Conservation (phyloP, 2,797 vertebrate species). For the Margarornis squamiger region DNA sequence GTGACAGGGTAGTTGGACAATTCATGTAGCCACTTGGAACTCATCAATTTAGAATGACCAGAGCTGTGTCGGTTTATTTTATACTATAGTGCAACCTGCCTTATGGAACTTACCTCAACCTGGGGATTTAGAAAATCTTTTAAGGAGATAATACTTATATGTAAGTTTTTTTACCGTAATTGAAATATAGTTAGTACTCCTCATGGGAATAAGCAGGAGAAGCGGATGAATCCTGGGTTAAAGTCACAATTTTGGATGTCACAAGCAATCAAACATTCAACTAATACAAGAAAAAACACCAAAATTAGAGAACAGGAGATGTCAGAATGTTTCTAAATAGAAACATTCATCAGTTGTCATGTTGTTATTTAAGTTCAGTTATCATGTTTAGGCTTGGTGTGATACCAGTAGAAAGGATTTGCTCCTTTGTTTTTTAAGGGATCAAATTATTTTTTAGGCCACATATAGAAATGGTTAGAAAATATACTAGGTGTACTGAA, state of each 20-base stretch:
- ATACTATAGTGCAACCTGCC: neutral
- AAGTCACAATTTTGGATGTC: neutral
- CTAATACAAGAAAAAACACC: neutral
- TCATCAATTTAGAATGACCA: fast-evolving
- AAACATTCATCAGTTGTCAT: neutral
- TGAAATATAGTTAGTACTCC: neutral
- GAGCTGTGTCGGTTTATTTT: neutral
- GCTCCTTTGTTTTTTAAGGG: neutral
- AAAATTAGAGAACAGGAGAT: neutral
- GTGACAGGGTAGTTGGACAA: neutral
- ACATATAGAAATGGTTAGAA: neutral
- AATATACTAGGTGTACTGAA: neutral
- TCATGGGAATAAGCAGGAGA: neutral
- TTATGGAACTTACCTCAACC: neutral
- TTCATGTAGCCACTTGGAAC: neutral
- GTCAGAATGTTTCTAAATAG: neutral
- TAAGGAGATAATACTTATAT: neutral
- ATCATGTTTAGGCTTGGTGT: neutral
- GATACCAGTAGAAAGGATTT: neutral
- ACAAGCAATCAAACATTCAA: neutral
- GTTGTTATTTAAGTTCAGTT: neutral
- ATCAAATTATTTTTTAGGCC: neutral
- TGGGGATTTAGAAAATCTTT: neutral
- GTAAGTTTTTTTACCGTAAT: neutral
- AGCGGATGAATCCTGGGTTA: neutral